A percentile compares a stretch with the other conserved stretches of the same genome.
phyloP scores from a whole-genome alignment of 2,113 vertebrate genomes.

The Montifringilla adamsi region DNA sequence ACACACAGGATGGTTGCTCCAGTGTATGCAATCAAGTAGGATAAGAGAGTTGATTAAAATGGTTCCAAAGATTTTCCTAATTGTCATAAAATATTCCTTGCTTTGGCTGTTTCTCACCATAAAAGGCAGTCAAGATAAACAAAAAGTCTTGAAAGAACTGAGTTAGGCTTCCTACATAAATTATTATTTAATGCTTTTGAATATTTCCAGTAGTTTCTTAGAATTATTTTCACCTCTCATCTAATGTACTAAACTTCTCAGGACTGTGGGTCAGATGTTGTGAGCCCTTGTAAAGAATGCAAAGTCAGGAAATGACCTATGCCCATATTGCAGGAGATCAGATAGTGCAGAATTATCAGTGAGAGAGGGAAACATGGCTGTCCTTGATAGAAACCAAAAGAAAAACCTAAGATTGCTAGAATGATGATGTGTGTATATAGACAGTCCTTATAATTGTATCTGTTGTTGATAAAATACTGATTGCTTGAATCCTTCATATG shows the following conservation, averaged over 20 bases:
- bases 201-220: background rate
- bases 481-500: background rate
- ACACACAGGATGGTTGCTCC: constrained; percentile 27
- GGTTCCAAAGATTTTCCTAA: background rate
- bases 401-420: background rate
- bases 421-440: background rate
- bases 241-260: background rate
- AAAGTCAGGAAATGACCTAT: background rate
- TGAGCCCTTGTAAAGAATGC: background rate
- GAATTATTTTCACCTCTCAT: background rate
- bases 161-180: background rate
- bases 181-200: background rate
- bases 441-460: background rate
- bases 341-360: background rate
- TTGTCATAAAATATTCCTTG: background rate
- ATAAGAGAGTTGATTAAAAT: constrained; percentile 57
- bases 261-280: background rate
- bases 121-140: background rate
- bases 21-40: constrained; percentile 18
- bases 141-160: background rate
- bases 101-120: background rate
- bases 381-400: background rate
- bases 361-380: background rate
- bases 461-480: background rate
- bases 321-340: background rate